Base-by-base conservation (phyloP, 2,113 vertebrate genomes). In the Ceyx margarethae region DNA sequence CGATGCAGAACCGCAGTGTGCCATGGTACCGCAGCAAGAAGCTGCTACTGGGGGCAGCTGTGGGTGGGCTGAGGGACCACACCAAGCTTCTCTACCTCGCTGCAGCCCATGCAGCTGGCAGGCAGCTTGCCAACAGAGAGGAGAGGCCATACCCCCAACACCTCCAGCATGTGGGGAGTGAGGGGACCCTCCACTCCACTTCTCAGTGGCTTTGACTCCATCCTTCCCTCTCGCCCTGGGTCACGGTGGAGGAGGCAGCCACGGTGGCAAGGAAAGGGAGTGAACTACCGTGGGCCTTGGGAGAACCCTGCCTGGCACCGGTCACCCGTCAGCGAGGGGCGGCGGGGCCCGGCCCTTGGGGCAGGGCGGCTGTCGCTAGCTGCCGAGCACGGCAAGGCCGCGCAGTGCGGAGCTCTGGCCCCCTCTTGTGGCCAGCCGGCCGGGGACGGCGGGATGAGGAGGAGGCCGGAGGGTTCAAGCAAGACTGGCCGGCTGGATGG, bases 31-130 rank as follows among this genome's bases (percentile, higher is more conserved):
- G 69, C 57, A 33, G 48, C 1, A 3, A 13, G 43, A 9, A 9
- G 15, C n/a, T 4, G 62, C 1, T 19, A 2, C 1, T 0, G 15
- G 28, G 67, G 43, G 43, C 57, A 14, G 66, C 42, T 1, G 46
- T 1, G 42, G 15, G 23, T 3, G 16, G 5, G 4, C 16, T 5
- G 37, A 2, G 17, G 15, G 50, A 13, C 15, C 60, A 13, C n/a
- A 1, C 33, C 40, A 2, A 0, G 31, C 14, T 45, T 11, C 6
- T 1, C 58, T 57, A n/a, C 57, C 31, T 5, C 2, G 3, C 23
- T 22, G 50, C 57, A 37, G 33, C 45, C 54, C 54, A 0, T 1
- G 46, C 53, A 16, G 57, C 64, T 8, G 29, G 40, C 31, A 20
- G 42, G 37, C 15, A 13, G 25, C 46, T 25, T 1, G 29, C 46